Conservation (phyloP, 2,113 vertebrate genomes). For the Solea senegalensis region DNA sequence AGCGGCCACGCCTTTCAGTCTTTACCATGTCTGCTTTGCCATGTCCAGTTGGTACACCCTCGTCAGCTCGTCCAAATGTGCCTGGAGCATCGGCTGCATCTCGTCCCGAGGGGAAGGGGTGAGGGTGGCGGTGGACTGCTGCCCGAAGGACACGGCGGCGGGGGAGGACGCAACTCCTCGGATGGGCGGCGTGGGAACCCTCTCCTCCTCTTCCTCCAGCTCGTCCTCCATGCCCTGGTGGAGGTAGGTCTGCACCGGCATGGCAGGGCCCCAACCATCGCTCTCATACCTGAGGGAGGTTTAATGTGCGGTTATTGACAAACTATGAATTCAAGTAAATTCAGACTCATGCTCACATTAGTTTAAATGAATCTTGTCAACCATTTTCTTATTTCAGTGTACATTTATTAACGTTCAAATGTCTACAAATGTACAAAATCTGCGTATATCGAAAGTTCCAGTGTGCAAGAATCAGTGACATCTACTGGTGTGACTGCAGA, state of each 20-base stretch:
- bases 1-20: not conserved
- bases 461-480: no score
- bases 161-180: conserved; percentile 96
- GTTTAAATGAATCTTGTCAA: no score
- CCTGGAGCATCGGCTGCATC: conserved; percentile 97
- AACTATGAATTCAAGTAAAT: no score
- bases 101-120: conserved; percentile 96
- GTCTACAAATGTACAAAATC: no score
- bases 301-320: no score
- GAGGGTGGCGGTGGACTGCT: conserved; percentile 96
- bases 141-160: conserved; percentile 95
- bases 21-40: conserved; percentile 95
- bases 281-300: conserved; percentile 89
- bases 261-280: conserved; percentile 93
- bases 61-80: conserved; percentile 95
- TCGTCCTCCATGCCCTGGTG: conserved; percentile 99
- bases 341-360: no score
- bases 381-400: no score
- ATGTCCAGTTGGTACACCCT: conserved; percentile 98
- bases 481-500: no score
- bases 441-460: no score
- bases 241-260: conserved; percentile 96
- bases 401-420: no score
- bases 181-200: conserved; percentile 96
- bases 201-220: conserved; percentile 96